Conservation (phyloP, 2,888 invertebrate species). For the Nasonia oneida region DNA sequence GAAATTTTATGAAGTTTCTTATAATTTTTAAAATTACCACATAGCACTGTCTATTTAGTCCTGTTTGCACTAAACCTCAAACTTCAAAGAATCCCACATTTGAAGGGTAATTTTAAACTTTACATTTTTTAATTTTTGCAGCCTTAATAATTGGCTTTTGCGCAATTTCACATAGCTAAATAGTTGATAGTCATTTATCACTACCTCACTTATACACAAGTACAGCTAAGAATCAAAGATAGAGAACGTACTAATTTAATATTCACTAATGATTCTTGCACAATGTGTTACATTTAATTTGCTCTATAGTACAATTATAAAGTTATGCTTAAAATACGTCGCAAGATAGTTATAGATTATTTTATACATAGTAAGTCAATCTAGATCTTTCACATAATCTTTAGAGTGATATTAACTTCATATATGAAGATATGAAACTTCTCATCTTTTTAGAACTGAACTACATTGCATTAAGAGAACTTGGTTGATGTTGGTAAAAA, state of each 20-base stretch:
- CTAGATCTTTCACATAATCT: constrained; percentile 57
- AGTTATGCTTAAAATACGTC: neutral
- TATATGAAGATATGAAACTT: constrained; percentile 26
- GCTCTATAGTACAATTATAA: constrained; percentile 21
- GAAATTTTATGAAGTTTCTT: constrained; percentile 58
- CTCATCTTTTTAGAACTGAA: constrained; percentile 35
- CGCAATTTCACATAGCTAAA: constrained; percentile 19
- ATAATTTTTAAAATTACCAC: constrained; percentile 65
- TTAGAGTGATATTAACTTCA: constrained; percentile 5
- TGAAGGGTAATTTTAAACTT: constrained; percentile 52
- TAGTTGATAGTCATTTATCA: constrained; percentile 24
- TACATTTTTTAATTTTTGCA: constrained; percentile 35
- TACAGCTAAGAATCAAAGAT: constrained; percentile 36
- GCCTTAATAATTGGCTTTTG: constrained; percentile 1
- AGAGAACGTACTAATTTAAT: neutral
- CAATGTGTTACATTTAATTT: constrained; percentile 41
- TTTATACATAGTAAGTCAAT: constrained; percentile 33
- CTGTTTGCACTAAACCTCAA: constrained; percentile 54
- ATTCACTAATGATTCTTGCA: constrained; percentile 37
- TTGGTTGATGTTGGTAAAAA: constrained; percentile 14
- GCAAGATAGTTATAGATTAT: constrained; percentile 5
- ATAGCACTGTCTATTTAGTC: constrained; percentile 70
- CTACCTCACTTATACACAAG: constrained; percentile 46
- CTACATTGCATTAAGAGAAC: neutral
- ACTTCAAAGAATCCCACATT: constrained; percentile 46